Base-by-base conservation (phyloP, 2,797 vertebrate species). In the Sphaeramia orbicularis region DNA sequence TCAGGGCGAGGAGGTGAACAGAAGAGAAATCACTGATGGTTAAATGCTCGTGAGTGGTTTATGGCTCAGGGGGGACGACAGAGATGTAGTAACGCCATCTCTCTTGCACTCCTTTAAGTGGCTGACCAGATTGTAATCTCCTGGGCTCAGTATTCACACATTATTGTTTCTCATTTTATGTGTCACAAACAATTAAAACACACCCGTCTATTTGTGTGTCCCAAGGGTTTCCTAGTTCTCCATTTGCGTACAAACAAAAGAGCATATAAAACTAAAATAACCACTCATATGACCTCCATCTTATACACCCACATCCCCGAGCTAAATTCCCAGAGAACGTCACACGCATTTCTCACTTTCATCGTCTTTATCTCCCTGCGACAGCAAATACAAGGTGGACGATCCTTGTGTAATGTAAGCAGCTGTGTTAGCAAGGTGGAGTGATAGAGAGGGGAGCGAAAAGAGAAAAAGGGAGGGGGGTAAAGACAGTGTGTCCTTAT, bases 121-220 rank as follows among this genome's bases (percentile, higher is more conserved):
- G 65, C 27, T 43, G 70, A 86, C 72, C 78, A 79, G 87, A 89
- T 80, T 68, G 72, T 72, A 72, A 88, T 92, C 93, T 90, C 85
- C 72, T 43, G 78, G 87, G 90, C 84, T 91, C 92, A 83, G 91
- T 88, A 87, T 92, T 93, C 92, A 86, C 88, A 88, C 80, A 88
- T 92, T 93, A 92, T 88, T 86, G 90, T 86, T 91, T 89, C 73
- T 76, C 63, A 91, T 90, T 92, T 91, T 86, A 78, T 53, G 19
- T 84, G 63, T 71, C 85, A 82, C 83, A 76, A 76, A 71, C 83
- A 89, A 86, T 87, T 92, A 87, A 86, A 72, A 56, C 65, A 62
- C 41, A 78, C 78, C 77, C 21, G 57, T 71, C 73, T 16, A 89
- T 77, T 82, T 57, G 68, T 12, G 37, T 38, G 45, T 51, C 71